Evolutionary conservation across 30 jellyfish, hydroid and myxozoan genomes (phyloP).

Genomic region (Turritopsis dohrnii): DNA sequence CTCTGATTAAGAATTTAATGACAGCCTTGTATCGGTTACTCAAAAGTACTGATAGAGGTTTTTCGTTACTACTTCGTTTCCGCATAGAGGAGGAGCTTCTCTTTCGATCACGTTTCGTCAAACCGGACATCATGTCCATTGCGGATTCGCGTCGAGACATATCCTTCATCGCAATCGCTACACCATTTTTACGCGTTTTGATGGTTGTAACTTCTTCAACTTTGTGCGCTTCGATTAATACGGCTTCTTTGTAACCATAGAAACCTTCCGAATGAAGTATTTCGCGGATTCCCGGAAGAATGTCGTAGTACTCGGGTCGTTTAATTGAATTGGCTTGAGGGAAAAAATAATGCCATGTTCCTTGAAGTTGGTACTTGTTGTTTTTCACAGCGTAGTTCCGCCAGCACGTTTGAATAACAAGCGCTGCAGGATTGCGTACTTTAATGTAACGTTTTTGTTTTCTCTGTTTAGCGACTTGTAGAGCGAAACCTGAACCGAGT

Average conservation of each 20-base stretch:
- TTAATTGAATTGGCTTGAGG: background rate
- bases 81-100: background rate
- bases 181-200: constrained; percentile 1
- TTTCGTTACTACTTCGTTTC: background rate
- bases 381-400: constrained; percentile 18
- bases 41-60: constrained; percentile 1
- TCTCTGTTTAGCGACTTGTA: constrained; percentile 34
- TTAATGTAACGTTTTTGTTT: constrained; percentile 16
- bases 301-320: background rate
- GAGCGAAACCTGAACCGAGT: constrained; percentile 43
- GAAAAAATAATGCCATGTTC: constrained; percentile 26
- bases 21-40: constrained; percentile 5
- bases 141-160: background rate
- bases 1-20: background rate
- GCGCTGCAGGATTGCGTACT: constrained; percentile 38
- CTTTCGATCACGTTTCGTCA: background rate
- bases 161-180: background rate
- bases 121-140: background rate
- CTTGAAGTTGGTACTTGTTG: constrained; percentile 19
- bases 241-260: background rate
- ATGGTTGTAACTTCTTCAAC: background rate
- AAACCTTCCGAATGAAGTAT: background rate
- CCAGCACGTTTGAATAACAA: constrained; percentile 29
- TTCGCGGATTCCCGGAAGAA: background rate
- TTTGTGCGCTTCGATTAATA: background rate